phyloP scores from a whole-genome alignment of 1,140 invertebrate genomes.

The Caerostris darwini region DNA sequence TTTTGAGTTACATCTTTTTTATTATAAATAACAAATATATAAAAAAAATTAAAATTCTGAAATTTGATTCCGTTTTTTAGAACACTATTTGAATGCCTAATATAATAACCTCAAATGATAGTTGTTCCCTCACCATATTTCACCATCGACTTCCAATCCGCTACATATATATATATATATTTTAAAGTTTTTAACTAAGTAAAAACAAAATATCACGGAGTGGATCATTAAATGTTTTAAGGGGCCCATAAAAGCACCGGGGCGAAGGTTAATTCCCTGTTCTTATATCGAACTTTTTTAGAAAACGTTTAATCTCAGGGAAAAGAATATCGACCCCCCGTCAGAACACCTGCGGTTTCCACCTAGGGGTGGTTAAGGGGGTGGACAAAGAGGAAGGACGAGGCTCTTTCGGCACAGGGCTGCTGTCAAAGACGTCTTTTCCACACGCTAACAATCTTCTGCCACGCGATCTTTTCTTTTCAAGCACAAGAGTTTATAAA shows the following conservation, averaged over 20 bases:
- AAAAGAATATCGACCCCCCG: constrained; percentile 40
- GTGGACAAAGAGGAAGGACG: not conserved
- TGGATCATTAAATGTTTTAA: not conserved
- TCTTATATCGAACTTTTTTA: not conserved
- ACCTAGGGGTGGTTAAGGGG: not conserved
- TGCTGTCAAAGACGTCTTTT: not conserved
- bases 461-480: not conserved
- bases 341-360: constrained; percentile 48
- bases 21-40: too few relatives aligned
- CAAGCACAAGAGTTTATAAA: not conserved
- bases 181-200: not conserved
- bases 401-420: not conserved
- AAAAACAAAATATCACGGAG: not conserved
- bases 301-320: not conserved
- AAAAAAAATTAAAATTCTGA: too few relatives aligned
- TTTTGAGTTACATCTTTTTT: too few relatives aligned
- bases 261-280: not conserved
- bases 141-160: too few relatives aligned
- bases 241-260: too few relatives aligned
- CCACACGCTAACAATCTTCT: constrained; percentile 5
- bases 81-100: too few relatives aligned
- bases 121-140: too few relatives aligned
- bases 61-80: too few relatives aligned
- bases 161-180: not conserved
- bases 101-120: too few relatives aligned